Percentiles rank a stretch among this genome's conserved stretches.
Conservation (phyloP, 2,113 vertebrate species). For the Crotalus helleri region DNA sequence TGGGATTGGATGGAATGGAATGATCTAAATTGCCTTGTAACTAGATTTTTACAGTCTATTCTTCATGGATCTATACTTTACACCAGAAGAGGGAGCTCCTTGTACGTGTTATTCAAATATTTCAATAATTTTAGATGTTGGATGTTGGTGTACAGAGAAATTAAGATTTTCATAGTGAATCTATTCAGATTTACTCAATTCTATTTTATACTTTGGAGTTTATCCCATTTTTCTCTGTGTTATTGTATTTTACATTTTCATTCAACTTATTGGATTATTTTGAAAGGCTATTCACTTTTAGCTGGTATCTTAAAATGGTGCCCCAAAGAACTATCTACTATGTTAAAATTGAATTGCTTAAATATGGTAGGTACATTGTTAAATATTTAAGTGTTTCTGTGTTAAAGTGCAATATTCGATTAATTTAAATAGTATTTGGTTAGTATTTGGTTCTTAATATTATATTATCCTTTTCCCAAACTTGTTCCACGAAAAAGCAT, state of each 20-base stretch:
- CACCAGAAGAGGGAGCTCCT: background rate
- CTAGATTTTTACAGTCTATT: background rate
- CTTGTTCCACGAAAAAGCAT: background rate
- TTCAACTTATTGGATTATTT: background rate
- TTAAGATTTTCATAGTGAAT: background rate
- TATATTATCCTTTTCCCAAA: background rate
- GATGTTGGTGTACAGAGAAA: background rate
- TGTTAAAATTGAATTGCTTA: background rate
- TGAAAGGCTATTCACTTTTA: background rate
- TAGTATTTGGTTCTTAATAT: background rate
- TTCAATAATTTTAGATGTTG: background rate
- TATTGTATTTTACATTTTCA: background rate
- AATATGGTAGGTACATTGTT: background rate
- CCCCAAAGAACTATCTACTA: background rate
- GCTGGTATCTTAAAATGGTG: background rate
- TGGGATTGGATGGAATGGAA: no score
- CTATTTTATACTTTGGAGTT: background rate
- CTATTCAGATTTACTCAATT: background rate
- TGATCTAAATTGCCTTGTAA: no score
- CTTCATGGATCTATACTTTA: background rate
- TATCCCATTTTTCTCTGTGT: background rate
- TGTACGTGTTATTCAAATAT: background rate
- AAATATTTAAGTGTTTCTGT: background rate
- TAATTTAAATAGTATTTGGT: background rate
- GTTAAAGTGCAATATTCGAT: background rate